Evolutionary conservation across 1,140 invertebrate species (phyloP), one percentile per base, ranked within the genome.

Genomic region (Drosophila mauritiana): DNA sequence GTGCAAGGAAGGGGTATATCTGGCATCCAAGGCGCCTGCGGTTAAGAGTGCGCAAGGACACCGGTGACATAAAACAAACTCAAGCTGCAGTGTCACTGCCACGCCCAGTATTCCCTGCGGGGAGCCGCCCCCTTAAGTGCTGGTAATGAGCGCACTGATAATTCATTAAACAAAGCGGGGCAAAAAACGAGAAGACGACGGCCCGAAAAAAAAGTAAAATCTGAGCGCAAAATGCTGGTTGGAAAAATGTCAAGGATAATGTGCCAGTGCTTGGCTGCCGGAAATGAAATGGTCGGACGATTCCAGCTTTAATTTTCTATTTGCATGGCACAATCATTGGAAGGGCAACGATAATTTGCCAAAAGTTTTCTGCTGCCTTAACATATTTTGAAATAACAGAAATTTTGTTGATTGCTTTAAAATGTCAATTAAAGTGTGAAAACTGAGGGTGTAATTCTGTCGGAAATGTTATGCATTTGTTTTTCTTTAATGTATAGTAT

Each of bases 181-280:
- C 31, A 59, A 51, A 40, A 36, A 20, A 7, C 15, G 42, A 61
- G 8, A 54, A 36, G 56, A 22, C n/a, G 39, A 39, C 25, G 17
- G 52, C 37, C 31, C 36, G 3, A 46, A 57, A 43, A 56, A 39
- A 61, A 22, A 45, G 31, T 17, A 20, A 78, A 57, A 72, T 69
- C 27, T n/a, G 51, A 69, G 62, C 31, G 64, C 57, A 68, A 79
- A 84, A 67, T 37, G 53, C 52, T 57, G 77, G 57, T 78, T 78
- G 70, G 15, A 45, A 82, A 85, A 88, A 68, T 88, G 83, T 82
- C 83, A 88, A 88, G 75, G 83, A 82, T 83, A 79, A 70, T 72
- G 46, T 56, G 63, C 62, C n/a, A 48, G 22, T 11, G 49, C 51
- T 59, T 27, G 25, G 43, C 40, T 67, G 64, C 62, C 70, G 75